Base-by-base conservation (phyloP, 2,797 vertebrate genomes). In the Rousettus madagascariensis region DNA sequence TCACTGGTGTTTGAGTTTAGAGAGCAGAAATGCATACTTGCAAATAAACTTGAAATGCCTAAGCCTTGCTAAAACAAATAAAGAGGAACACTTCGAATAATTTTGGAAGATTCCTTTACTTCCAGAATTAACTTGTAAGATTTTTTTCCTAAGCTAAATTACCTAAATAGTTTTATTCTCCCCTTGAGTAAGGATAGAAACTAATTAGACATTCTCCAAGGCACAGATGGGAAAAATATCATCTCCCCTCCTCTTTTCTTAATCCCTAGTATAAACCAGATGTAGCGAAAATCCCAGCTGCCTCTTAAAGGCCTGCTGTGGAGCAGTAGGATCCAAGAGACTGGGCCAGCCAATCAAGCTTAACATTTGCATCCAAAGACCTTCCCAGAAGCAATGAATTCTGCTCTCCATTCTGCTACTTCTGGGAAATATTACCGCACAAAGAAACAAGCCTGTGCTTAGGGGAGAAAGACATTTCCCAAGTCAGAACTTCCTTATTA, bases 71-170 rank as follows among this genome's bases (percentile, higher is more conserved):
- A 51, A 96, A 95, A 94, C 91, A 93, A 71, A 90, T 41, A 57
- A 94, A 97, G 95, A 86, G 65, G 17, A 97, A 66, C 33, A 2
- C 63, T 97, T 97, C 61, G 90, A 61, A 87, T 97, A 90, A 95
- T 2, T 97, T 93, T 92, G 71, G 85, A 90, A 86, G 57, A 94
- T 97, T 63, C 87, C 77, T 95, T 97, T 89, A 74, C 53, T 95
- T 87, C 86, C 49, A 97, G 97, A 97, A 97, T 98, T 98, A 94
- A 65, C 94, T 97, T 55, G 61, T 96, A 96, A 96, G 19, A 28
- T 90, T 57, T 69, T 84, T 78, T 90, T 86, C 69, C 74, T 79
- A 88, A 94, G 66, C 90, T 97, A 95, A 97, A 97, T 97, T 91
- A 96, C 96, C 96, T 95, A 96, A 97, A 93, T 97, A 97, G 90